Evolutionary conservation across 2,797 vertebrate genomes (phyloP), one percentile per base, ranked within the genome.

Genomic region (Gallinago nigripennis): DNA sequence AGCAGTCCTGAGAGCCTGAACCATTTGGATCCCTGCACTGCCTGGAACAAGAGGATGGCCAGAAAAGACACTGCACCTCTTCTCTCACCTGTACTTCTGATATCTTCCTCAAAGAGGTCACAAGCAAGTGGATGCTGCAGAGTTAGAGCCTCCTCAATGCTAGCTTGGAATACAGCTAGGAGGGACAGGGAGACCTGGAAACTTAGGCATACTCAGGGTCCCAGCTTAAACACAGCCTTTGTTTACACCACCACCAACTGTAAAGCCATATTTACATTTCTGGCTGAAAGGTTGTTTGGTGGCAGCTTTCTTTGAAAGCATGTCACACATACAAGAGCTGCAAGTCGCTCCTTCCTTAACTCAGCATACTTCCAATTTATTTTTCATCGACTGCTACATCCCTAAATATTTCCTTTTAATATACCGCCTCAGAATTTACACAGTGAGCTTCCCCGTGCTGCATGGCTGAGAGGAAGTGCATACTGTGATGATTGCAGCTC

Each of bases 401-500:
- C 46, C 72, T 91, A 93, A 97, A 92, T 93, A 93, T 96, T 95
- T 90, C 60, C 54, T 86, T 94, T 91, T 75, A 94, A 81, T 81
- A 94, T 54, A 86, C 43, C 25, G 4, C 92, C 95, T 92, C 45
- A 73, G 91, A 57, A 94, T 94, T 92, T 92, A 57, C 70, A 60
- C 45, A 71, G 61, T 63, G 33, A 79, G 86, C 63, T 91, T 88
- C 63, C 78, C 39, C 50, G 8, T 20, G 11, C 71, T 30, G 68
- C 82, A 77, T 21, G n/a, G 66, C 63, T 77, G 88, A 91, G 77
- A 94, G 96, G 92, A 96, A 95, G 70, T 37, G 28, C 92, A 69
- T 66, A 90, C 96, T 94, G 94, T 87, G 96, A 88, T 92, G 91
- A 95, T 66, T 84, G 87, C 31, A 91, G 91, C 89, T 94, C 79